Evolutionary conservation across 2,888 invertebrate genomes (phyloP).

Genomic region (Drosophila setosimentum): DNA sequence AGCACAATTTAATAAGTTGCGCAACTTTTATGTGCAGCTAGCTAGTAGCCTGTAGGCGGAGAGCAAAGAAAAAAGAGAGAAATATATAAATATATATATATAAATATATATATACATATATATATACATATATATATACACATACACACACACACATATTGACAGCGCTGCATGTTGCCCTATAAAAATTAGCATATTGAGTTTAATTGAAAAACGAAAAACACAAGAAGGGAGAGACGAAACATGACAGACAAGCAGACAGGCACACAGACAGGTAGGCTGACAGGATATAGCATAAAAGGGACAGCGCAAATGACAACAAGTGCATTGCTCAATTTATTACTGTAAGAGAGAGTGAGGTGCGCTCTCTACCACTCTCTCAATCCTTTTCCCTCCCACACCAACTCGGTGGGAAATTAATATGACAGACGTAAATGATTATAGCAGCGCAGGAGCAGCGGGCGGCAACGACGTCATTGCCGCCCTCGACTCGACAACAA

Average conservation of each 20-base stretch:
- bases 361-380: neutral
- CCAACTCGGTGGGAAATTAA: neutral
- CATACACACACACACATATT: neutral
- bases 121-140: neutral
- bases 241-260: neutral
- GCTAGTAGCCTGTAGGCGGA: conserved; percentile 22
- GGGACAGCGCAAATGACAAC: conserved; percentile 17
- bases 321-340: conserved; percentile 25
- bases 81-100: neutral
- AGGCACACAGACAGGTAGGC: neutral
- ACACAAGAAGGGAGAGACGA: conserved; percentile 7
- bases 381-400: neutral
- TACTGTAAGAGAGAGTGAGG: neutral
- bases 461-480: neutral
- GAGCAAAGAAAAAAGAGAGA: neutral
- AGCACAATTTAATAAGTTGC: conserved; percentile 58
- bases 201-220: conserved; percentile 26
- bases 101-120: neutral
- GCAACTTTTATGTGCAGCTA: conserved; percentile 64
- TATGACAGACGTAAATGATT: neutral
- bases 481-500: neutral
- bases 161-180: conserved; percentile 42
- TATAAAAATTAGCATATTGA: conserved; percentile 65
- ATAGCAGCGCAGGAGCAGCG: neutral
- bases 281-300: conserved; percentile 10